A percentile compares a stretch with the other conserved stretches of the same genome.
Evolutionary conservation across 2,888 invertebrate species (phyloP).

Genomic region (Drosophila recens): DNA sequence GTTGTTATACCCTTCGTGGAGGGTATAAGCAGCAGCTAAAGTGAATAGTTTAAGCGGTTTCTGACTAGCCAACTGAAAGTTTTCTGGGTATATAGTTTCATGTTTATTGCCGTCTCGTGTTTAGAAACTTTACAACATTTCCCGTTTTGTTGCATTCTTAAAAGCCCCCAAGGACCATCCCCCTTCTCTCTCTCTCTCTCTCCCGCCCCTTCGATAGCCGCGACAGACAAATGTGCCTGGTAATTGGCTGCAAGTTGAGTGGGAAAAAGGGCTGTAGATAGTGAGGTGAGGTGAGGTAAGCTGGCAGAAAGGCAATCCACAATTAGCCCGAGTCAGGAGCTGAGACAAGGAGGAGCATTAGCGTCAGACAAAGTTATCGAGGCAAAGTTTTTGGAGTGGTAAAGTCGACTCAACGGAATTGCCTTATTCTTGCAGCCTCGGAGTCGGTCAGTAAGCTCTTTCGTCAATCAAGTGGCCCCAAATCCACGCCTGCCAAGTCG

Average conservation of each 20-base stretch:
- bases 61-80: constrained; percentile 24
- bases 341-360: constrained; percentile 50
- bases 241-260: constrained; percentile 56
- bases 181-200: neutral
- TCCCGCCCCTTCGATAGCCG: constrained; percentile 8
- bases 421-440: constrained; percentile 67
- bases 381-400: constrained; percentile 42
- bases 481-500: constrained; percentile 66
- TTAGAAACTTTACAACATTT: constrained; percentile 65
- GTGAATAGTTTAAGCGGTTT: constrained; percentile 59
- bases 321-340: constrained; percentile 29
- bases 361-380: constrained; percentile 67
- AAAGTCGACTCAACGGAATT: constrained; percentile 36
- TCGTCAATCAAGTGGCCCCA: constrained; percentile 80
- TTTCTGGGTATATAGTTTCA: constrained; percentile 28
- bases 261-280: neutral
- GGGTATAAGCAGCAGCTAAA: constrained; percentile 43
- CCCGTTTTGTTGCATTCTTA: constrained; percentile 57
- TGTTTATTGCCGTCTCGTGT: constrained; percentile 73
- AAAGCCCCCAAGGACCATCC: constrained; percentile 29
- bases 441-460: constrained; percentile 85
- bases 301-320: constrained; percentile 29
- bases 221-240: constrained; percentile 60
- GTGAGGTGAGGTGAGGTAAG: constrained; percentile 22
- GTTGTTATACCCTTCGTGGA: neutral